Evolutionary conservation across 2,888 invertebrate genomes (phyloP).

Genomic region (Ferrisia virgata): DNA sequence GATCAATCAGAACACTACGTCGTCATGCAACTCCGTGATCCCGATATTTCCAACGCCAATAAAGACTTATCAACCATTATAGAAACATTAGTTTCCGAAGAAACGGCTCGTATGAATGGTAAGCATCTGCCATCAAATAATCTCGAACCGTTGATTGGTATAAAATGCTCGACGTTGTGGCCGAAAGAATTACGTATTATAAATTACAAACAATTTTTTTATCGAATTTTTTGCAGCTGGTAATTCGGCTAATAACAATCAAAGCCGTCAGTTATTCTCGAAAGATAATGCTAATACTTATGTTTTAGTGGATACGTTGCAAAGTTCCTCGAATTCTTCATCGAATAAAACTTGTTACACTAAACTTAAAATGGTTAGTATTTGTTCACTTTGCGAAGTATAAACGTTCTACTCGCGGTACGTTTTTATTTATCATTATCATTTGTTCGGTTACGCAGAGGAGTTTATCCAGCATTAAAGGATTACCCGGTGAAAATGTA

Average conservation of each 20-base stretch:
- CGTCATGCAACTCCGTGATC: slow-evolving; percentile 39
- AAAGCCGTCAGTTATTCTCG: slow-evolving; percentile 21
- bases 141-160: neutral
- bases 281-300: slow-evolving; percentile 42
- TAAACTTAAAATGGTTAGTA: slow-evolving; percentile 37
- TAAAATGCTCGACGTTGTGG: neutral
- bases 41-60: slow-evolving; percentile 35
- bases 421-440: neutral
- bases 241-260: slow-evolving; percentile 40
- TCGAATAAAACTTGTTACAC: slow-evolving; percentile 39
- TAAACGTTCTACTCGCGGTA: too few species aligned
- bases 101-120: slow-evolving; percentile 46
- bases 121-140: neutral
- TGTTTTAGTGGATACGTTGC: slow-evolving; percentile 38
- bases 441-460: neutral
- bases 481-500: slow-evolving; percentile 35
- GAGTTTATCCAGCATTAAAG: slow-evolving; percentile 40
- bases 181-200: neutral
- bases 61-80: slow-evolving; percentile 79
- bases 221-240: slow-evolving; percentile 30
- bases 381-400: neutral
- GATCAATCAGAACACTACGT: slow-evolving; percentile 44
- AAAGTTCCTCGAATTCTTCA: slow-evolving; percentile 28
- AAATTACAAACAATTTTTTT: neutral
- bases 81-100: slow-evolving; percentile 68